Conservation (phyloP, 2,797 vertebrate species). For the Lycodopsis pacificus region DNA sequence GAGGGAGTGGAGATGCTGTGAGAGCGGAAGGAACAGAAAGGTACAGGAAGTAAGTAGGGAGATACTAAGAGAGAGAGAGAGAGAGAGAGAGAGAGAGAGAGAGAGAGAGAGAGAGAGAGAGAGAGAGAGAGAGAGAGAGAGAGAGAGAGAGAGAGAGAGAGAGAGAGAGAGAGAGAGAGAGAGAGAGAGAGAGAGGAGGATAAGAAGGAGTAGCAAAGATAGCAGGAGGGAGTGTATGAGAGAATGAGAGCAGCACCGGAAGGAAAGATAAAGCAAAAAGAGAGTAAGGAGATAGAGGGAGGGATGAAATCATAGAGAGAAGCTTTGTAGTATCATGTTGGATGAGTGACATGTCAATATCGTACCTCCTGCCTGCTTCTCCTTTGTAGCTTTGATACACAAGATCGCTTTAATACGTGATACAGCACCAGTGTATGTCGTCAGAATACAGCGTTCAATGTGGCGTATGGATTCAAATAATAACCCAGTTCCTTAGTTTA, state of each 20-base stretch:
- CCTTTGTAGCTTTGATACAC: slow-evolving; percentile 36
- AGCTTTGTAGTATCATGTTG: slow-evolving; percentile 49
- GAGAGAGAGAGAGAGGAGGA: slow-evolving; percentile 60
- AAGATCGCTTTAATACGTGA: background rate
- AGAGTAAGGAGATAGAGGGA: slow-evolving; percentile 24
- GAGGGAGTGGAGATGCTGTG: slow-evolving; percentile 67
- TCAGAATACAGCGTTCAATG: background rate
- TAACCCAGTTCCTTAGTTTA: background rate
- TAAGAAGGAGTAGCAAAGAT: slow-evolving; percentile 57
- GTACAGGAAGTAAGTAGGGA: slow-evolving; percentile 71
- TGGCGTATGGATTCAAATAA: background rate
- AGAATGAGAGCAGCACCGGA: slow-evolving; percentile 55
- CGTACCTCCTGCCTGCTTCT: slow-evolving; percentile 11
- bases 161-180: slow-evolving; percentile 51
- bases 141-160: slow-evolving; percentile 58
- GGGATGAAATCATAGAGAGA: slow-evolving; percentile 57
- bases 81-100: slow-evolving; percentile 42
- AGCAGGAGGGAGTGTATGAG: slow-evolving; percentile 40
- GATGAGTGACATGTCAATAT: slow-evolving; percentile 60
- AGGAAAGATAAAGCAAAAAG: slow-evolving; percentile 59
- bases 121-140: slow-evolving; percentile 51
- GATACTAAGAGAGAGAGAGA: slow-evolving; percentile 64
- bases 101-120: slow-evolving; percentile 60
- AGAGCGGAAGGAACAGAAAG: slow-evolving; percentile 70
- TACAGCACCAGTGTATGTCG: slow-evolving; percentile 2